These are phyloP conservation scores for Marronus borbonicus DNA, from an alignment of 2,888 invertebrate species.

Conservation along the genomic window DNA sequence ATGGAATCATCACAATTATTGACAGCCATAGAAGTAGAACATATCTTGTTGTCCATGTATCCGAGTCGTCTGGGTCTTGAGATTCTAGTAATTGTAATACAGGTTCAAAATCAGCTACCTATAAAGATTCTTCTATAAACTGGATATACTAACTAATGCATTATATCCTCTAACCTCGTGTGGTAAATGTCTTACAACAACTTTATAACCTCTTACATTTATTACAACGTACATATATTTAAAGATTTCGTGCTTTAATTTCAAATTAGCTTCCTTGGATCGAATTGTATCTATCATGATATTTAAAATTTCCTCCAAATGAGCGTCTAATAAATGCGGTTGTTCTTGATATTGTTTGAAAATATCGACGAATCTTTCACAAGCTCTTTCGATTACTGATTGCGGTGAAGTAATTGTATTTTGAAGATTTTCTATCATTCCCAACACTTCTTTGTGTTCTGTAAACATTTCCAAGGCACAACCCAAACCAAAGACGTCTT, in stretches of 20 bases:
- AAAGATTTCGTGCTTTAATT: slow-evolving; percentile 82
- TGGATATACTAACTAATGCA: background rate
- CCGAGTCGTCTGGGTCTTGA: slow-evolving; percentile 83
- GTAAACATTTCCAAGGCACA: slow-evolving; percentile 82
- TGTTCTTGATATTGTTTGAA: slow-evolving; percentile 95
- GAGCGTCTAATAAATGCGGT: slow-evolving; percentile 92
- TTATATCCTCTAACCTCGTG: slow-evolving; percentile 81
- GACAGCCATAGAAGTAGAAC: slow-evolving; percentile 83
- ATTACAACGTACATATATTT: slow-evolving; percentile 88
- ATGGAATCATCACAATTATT: slow-evolving; percentile 96
- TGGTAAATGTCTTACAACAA: slow-evolving; percentile 90
- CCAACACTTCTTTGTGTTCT: slow-evolving; percentile 83
- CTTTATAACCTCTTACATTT: slow-evolving; percentile 93
- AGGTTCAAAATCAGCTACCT: slow-evolving; percentile 91
- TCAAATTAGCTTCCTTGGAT: slow-evolving; percentile 72
- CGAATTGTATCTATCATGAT: slow-evolving; percentile 81
- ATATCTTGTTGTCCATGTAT: slow-evolving; percentile 91
- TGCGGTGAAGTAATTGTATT: slow-evolving; percentile 75
- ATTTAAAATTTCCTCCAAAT: slow-evolving; percentile 82
- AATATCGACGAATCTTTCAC: slow-evolving; percentile 81
- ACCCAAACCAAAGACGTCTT: slow-evolving; percentile 73
- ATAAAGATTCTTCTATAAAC: slow-evolving; percentile 53
- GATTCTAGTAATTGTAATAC: slow-evolving; percentile 85
- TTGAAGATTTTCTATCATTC: slow-evolving; percentile 82
- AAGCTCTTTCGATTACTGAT: slow-evolving; percentile 77